These are phyloP conservation scores for Drosophila ustulata DNA, from an alignment of 2,888 invertebrate genomes.

Conservation along the genomic window DNA sequence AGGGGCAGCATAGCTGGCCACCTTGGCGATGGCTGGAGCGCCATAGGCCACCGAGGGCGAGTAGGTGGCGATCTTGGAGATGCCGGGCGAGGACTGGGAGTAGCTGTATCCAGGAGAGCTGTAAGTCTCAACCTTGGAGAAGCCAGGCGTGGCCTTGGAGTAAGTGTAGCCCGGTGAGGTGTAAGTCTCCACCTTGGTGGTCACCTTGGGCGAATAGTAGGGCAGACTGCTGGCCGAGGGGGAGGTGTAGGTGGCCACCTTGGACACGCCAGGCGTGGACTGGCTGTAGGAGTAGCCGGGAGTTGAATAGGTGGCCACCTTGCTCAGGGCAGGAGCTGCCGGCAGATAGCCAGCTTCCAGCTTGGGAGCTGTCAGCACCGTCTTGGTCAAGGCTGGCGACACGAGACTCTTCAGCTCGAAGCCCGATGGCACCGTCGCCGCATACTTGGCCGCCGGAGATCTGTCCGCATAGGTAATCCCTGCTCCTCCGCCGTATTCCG, in stretches of 20 bases:
- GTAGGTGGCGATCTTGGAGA: conserved; percentile 78
- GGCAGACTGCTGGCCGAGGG: conserved; percentile 42
- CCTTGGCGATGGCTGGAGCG: conserved; percentile 63
- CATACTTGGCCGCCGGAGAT: conserved; percentile 84
- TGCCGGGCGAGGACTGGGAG: conserved; percentile 49
- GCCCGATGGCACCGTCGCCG: conserved; percentile 85
- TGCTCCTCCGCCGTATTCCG: conserved; percentile 80
- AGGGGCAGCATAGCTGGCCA: conserved; percentile 52
- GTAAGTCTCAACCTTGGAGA: conserved; percentile 74
- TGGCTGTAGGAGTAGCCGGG: conserved; percentile 77
- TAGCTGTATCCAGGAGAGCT: conserved; percentile 72
- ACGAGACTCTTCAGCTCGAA: conserved; percentile 87
- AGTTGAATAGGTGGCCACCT: conserved; percentile 73
- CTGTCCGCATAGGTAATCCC: conserved; percentile 83
- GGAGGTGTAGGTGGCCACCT: conserved; percentile 68
- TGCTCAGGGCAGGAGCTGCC: conserved; percentile 43
- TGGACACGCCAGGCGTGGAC: conserved; percentile 67
- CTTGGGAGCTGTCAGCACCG: conserved; percentile 49
- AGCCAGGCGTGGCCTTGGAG: conserved; percentile 78
- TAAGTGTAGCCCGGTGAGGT: conserved; percentile 85
- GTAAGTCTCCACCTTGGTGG: conserved; percentile 84
- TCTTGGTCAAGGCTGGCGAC: conserved; percentile 83
- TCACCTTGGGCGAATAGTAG: conserved; percentile 76
- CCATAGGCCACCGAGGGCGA: conserved; percentile 72
- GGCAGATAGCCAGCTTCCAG: conserved; percentile 43